Evolutionary conservation across 2,888 invertebrate species (phyloP).

Genomic region (Galerucella calmariensis): DNA sequence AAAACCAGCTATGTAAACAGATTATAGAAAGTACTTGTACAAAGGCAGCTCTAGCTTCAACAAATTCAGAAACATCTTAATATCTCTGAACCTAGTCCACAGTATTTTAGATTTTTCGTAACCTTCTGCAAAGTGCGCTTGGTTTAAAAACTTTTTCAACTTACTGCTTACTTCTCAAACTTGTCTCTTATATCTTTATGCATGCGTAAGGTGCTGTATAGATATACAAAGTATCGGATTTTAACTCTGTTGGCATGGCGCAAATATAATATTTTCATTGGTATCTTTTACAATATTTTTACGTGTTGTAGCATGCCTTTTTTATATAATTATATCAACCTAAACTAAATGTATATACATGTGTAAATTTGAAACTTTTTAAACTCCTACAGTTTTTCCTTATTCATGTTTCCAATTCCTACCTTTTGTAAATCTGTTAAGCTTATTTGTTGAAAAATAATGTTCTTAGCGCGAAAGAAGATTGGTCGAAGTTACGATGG

Average conservation of each 20-base stretch:
- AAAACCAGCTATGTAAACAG: too few relatives aligned
- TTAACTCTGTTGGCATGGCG: conserved; percentile 26
- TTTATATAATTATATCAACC: background rate
- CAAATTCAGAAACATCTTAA: conserved; percentile 24
- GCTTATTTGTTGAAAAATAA: conserved; percentile 26
- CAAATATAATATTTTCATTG: conserved; percentile 5
- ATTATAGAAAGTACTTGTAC: too few relatives aligned
- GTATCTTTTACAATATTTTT: conserved; percentile 16
- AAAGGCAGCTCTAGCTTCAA: background rate
- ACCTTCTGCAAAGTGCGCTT: conserved; percentile 23
- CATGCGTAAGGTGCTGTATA: conserved; percentile 18
- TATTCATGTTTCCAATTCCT: conserved; percentile 30
- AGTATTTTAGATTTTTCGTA: conserved; percentile 19
- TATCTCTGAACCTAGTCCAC: conserved; percentile 14
- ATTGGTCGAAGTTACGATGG: background rate
- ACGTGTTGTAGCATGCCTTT: conserved; percentile 25
- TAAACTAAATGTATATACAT: conserved; percentile 35
- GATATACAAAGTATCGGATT: background rate
- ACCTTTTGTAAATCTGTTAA: conserved; percentile 15
- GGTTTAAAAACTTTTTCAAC: conserved; percentile 15
- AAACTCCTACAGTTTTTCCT: conserved; percentile 14
- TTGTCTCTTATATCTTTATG: conserved; percentile 20
- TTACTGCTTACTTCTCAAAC: conserved; percentile 24
- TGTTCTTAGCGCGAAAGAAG: background rate
- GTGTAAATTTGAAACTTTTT: conserved; percentile 20